Evolutionary conservation across 2,888 invertebrate genomes (phyloP), one percentile per base, ranked within the genome.

Genomic region (Frankliniella intonsa): DNA sequence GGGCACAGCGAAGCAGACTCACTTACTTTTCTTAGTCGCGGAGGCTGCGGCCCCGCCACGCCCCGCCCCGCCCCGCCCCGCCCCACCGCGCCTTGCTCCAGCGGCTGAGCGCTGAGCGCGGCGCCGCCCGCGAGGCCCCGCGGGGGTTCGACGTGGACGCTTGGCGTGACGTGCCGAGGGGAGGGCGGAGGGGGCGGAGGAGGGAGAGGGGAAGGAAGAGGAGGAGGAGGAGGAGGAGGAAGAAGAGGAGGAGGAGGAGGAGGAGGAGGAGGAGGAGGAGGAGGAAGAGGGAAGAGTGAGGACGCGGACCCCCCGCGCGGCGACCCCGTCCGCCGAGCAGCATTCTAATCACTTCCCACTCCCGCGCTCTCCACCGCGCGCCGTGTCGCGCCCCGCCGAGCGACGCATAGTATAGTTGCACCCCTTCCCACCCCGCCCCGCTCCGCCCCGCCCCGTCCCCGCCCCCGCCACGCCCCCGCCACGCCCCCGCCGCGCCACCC

Each of bases 221-320:
- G 81, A 82, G 83, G 65, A 5, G 38, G 38, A 5, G 38, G 38
- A 5, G 38, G 2, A n/a, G n/a, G n/a, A n/a, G n/a, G n/a, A n/a
- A n/a, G n/a, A n/a, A n/a, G n/a, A n/a, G n/a, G n/a, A n/a, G n/a
- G n/a, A n/a, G n/a, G n/a, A n/a, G n/a, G n/a, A n/a, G n/a, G 38
- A 38, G 38, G 51, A 22, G 80, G 79, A 25, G 82, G 81, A 83
- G 83, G 80, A 83, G 84, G 76, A 83, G 84, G 81, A 82, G 83
- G 65, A 5, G 38, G 38, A 5, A 5, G 38, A 5, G 38, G 2
- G 38, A 38, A n/a, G n/a, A n/a, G n/a, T n/a, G n/a, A n/a, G n/a
- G n/a, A n/a, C n/a, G n/a, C n/a, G 38, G 38, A 38, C 38, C 38
- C 38, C 38, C 38, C 38, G 38, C 38, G 38, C 38, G 38, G 38